Percentiles rank a stretch among this genome's conserved stretches.
phyloP scores from a whole-genome alignment of 2,113 vertebrate species.

The Trichechus manatus region DNA sequence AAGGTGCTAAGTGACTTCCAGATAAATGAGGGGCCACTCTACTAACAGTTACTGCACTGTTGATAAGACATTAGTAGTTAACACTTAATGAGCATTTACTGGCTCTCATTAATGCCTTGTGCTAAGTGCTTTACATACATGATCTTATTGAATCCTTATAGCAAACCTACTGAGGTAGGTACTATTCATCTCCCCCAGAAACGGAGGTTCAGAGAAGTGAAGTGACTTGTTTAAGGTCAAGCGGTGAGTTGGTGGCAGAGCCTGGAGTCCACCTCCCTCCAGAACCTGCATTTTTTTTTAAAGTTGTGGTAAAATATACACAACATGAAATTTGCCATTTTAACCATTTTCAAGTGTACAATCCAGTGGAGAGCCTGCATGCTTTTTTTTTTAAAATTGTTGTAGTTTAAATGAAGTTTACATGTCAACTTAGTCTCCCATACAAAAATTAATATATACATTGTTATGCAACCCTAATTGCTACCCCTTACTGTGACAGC shows the following conservation, averaged over 20 bases:
- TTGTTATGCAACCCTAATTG: too few relatives aligned
- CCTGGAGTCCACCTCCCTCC: not conserved
- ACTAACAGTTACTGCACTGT: not conserved
- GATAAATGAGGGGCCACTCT: not conserved
- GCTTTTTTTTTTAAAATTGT: not conserved
- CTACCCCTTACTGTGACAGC: too few relatives aligned
- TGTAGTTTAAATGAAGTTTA: too few relatives aligned
- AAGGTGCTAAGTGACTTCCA: slow-evolving; percentile 48
- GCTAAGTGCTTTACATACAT: not conserved
- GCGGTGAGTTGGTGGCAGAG: not conserved
- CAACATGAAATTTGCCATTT: not conserved
- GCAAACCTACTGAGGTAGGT: not conserved
- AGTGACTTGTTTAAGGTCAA: not conserved
- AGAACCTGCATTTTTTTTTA: not conserved
- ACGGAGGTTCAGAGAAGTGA: slow-evolving; percentile 39
- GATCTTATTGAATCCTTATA: not conserved
- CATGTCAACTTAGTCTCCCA: too few relatives aligned
- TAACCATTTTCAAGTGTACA: not conserved
- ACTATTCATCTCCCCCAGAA: not conserved
- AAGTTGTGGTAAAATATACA: not conserved
- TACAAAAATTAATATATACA: too few relatives aligned
- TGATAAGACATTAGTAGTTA: slow-evolving; percentile 3
- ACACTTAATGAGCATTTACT: not conserved
- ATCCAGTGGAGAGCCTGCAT: not conserved
- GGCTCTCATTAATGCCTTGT: not conserved